Conservation (phyloP, 2,113 vertebrate species). For the Sylvia atricapilla region DNA sequence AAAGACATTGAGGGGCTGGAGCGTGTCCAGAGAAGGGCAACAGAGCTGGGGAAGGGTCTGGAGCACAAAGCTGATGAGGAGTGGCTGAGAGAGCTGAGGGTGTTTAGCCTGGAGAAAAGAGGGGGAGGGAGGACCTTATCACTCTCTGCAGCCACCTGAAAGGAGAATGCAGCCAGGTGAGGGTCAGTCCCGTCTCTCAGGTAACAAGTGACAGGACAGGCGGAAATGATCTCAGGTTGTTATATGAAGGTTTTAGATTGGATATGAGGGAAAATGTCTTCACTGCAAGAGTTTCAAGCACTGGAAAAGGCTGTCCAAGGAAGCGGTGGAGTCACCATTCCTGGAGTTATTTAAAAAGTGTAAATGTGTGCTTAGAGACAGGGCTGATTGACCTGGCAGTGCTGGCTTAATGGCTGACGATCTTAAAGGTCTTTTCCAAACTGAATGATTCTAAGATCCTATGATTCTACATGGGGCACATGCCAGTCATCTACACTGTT, state of each 20-base stretch:
- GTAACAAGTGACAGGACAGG: background rate
- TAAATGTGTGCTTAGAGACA: background rate
- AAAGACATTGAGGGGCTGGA: background rate
- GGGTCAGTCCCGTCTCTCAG: background rate
- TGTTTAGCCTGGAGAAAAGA: background rate
- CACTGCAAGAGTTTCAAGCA: background rate
- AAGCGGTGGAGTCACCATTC: background rate
- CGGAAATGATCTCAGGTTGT: background rate
- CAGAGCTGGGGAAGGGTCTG: rapidly evolving
- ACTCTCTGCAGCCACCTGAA: too few species aligned
- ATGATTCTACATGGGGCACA: background rate
- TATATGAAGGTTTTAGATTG: background rate
- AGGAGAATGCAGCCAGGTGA: background rate
- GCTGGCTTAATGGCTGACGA: background rate
- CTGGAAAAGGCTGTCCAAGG: background rate
- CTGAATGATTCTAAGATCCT: background rate
- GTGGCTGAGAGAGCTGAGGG: rapidly evolving
- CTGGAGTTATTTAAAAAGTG: background rate
- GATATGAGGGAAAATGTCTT: background rate
- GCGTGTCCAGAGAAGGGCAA: rapidly evolving
- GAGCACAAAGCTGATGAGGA: rapidly evolving
- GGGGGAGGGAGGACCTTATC: background rate
- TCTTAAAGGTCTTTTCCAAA: background rate
- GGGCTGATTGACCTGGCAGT: background rate
- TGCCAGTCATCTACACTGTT: background rate